Evolutionary conservation across 1,140 invertebrate species (phyloP), one percentile per base, ranked within the genome.

Genomic region (Panagrolaimus sp.): DNA sequence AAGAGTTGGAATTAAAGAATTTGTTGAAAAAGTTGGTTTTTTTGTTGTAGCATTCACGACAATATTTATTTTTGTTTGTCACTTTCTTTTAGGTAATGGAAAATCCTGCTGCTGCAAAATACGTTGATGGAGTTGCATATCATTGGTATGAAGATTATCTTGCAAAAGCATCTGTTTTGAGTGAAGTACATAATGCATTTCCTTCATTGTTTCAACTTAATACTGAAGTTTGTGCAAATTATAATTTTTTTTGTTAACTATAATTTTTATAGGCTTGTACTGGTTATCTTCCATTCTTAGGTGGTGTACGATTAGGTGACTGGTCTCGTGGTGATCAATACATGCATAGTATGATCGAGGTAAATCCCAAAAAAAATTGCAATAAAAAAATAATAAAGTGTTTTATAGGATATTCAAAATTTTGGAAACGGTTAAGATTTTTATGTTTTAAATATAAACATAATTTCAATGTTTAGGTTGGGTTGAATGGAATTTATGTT

Each of bases 401-500:
- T 25, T 57, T 57, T 57, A 9, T 16, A 57, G 51, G 51, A 57
- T 51, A 48, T 80, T 9, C 43, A 44, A 16, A 67, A 78, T 78
- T 84, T 84, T 80, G 86, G 87, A n/a, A n/a, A n/a, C n/a, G n/a
- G n/a, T n/a, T n/a, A n/a, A n/a, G n/a, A n/a, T n/a, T n/a, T n/a
- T n/a, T n/a, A n/a, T n/a, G n/a, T n/a, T n/a, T n/a, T n/a, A n/a
- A n/a, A n/a, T n/a, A n/a, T n/a, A n/a, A n/a, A n/a, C n/a, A n/a
- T n/a, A n/a, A n/a, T n/a, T n/a, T n/a, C n/a, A n/a, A n/a, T n/a
- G n/a, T 68, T 88, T 86, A 79, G 87, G 85, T 84, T 87, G 14
- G 83, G 84, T 64, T 89, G 92, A 95, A 80, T 95, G 92, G 92
- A 95, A 94, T 83, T 83, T 94, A 0, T 89, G 88, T 16, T 82